Conservation (phyloP, 2,888 invertebrate genomes). For the Acleris emargana region DNA sequence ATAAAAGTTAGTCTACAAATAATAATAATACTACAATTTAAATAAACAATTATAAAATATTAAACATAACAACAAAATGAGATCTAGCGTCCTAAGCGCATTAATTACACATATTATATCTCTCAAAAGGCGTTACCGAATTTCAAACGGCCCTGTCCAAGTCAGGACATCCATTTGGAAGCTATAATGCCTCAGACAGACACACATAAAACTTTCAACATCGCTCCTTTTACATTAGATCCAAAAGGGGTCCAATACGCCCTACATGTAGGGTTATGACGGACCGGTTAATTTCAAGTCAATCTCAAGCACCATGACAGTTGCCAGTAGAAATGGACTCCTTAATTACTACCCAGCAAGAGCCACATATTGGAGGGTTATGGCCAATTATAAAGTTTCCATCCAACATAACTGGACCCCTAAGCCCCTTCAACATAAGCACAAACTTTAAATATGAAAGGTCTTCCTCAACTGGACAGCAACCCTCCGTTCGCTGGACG, state of each 20-base stretch:
- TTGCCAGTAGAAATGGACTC: constrained; percentile 57
- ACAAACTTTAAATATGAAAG: constrained; percentile 38
- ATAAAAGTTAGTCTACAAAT: too few relatives aligned
- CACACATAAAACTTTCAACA: too few relatives aligned
- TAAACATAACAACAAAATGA: too few relatives aligned
- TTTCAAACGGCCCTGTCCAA: too few relatives aligned
- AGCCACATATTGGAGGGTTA: constrained; percentile 68
- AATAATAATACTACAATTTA: too few relatives aligned
- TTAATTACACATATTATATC: too few relatives aligned
- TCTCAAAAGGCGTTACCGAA: too few relatives aligned
- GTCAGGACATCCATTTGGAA: too few relatives aligned
- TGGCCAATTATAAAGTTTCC: constrained; percentile 80
- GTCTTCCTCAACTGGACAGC: constrained; percentile 47
- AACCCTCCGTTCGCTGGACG: constrained; percentile 67
- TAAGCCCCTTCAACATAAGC: constrained; percentile 22
- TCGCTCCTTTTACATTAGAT: neutral
- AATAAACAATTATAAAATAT: too few relatives aligned
- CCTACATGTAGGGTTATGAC: constrained; percentile 8
- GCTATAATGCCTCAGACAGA: too few relatives aligned
- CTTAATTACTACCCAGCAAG: constrained; percentile 71
- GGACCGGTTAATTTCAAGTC: constrained; percentile 33
- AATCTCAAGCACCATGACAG: constrained; percentile 44
- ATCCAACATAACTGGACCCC: constrained; percentile 52
- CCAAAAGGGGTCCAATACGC: neutral
- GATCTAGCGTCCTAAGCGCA: too few relatives aligned